phyloP scores from a whole-genome alignment of 64 coral and sea anemone species.

The Trachythela sp. region DNA sequence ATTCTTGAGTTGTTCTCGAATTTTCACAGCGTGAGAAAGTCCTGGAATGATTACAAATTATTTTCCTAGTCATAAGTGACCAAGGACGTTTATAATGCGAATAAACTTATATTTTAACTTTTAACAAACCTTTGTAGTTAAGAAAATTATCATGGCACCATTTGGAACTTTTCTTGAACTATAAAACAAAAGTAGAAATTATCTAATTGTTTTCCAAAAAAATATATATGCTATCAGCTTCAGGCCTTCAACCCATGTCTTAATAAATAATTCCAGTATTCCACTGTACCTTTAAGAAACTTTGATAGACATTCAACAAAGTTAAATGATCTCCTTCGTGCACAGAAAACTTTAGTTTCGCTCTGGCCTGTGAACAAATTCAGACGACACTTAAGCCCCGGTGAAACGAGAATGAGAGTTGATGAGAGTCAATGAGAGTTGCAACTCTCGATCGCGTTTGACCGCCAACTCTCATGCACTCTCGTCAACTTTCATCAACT shows the following conservation, averaged over 20 bases:
- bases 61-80: too few species aligned
- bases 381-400: background rate
- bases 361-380: conserved; percentile 49
- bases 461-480: background rate
- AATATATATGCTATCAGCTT: background rate
- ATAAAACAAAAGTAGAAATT: background rate
- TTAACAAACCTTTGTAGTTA: conserved; percentile 84
- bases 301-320: conserved; percentile 67
- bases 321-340: conserved; percentile 96
- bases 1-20: conserved; percentile 87
- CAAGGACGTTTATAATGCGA: too few species aligned
- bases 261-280: background rate
- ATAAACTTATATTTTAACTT: too few species aligned
- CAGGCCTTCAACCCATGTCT: background rate
- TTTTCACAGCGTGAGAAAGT: conserved; percentile 86
- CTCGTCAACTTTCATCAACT: too few species aligned
- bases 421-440: too few species aligned
- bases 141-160: conserved; percentile 96
- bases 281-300: conserved; percentile 67
- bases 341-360: conserved; percentile 76
- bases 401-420: too few species aligned
- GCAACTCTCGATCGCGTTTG: too few species aligned
- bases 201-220: background rate
- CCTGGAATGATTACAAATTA: conserved; percentile 28
- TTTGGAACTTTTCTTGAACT: conserved; percentile 89